Percentiles rank a stretch among this genome's conserved stretches.
Conservation (phyloP, 2,113 vertebrate species). For the Carettochelys insculpta region DNA sequence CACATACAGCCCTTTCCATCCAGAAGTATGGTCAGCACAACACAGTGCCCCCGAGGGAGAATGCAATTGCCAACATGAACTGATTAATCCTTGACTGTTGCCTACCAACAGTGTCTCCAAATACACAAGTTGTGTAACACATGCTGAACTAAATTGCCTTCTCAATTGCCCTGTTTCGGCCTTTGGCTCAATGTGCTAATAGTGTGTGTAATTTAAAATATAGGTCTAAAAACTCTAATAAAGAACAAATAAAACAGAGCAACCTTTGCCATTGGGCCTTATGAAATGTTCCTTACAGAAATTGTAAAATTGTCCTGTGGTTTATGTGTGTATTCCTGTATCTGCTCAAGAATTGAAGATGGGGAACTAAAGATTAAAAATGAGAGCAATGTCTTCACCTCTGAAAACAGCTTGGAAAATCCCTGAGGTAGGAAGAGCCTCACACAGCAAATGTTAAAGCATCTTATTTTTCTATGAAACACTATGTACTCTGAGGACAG, state of each 20-base stretch:
- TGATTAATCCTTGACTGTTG: neutral
- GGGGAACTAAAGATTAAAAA: neutral
- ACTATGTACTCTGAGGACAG: neutral
- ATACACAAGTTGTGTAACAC: neutral
- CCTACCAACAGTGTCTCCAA: neutral
- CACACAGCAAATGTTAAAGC: neutral
- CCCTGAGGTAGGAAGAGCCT: neutral
- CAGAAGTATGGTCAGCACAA: neutral
- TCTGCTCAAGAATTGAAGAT: neutral
- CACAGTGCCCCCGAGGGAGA: neutral
- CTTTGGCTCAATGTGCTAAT: neutral
- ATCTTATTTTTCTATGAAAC: neutral
- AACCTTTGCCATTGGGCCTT: neutral
- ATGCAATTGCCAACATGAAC: neutral
- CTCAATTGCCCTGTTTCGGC: neutral
- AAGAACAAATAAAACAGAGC: neutral
- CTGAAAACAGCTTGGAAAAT: neutral
- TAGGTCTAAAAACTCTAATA: neutral
- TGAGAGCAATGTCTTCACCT: neutral
- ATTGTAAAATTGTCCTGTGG: neutral
- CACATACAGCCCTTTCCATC: neutral
- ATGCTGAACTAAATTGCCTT: neutral
- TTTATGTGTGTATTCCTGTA: neutral
- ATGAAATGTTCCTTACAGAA: neutral
- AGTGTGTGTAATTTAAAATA: neutral